Evolutionary conservation across 2,888 invertebrate genomes (phyloP).

Genomic region (Synanthedon andrenaeformis): DNA sequence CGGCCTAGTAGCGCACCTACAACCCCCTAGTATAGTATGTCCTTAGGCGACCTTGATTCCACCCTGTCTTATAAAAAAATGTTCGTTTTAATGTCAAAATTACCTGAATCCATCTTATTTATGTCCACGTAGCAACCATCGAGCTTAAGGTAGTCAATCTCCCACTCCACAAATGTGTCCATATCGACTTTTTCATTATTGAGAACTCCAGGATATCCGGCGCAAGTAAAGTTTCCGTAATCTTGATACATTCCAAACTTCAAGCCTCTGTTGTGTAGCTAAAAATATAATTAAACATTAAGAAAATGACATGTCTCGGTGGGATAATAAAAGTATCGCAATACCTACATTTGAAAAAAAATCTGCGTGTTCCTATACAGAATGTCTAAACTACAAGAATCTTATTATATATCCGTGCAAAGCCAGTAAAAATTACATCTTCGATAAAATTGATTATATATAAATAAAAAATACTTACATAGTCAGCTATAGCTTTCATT

Average conservation of each 20-base stretch:
- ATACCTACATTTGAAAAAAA: too few species aligned
- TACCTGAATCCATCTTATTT: constrained; percentile 64
- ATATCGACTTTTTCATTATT: constrained; percentile 76
- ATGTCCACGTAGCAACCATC: constrained; percentile 82
- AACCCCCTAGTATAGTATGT: too few species aligned
- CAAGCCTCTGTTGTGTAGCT: constrained; percentile 80
- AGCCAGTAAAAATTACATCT: too few species aligned
- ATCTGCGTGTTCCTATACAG: too few species aligned
- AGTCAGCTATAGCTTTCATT: constrained; percentile 77
- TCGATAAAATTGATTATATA: too few species aligned
- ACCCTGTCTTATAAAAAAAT: background rate
- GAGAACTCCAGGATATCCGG: constrained; percentile 81
- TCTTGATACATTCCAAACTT: constrained; percentile 88
- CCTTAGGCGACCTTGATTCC: too few species aligned
- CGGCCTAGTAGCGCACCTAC: too few species aligned
- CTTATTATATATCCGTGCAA: too few species aligned
- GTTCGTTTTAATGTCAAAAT: background rate
- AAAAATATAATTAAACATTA: constrained; percentile 6
- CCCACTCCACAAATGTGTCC: constrained; percentile 82
- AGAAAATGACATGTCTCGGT: background rate
- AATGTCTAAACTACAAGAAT: too few species aligned
- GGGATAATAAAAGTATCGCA: background rate
- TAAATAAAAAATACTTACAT: constrained; percentile 62
- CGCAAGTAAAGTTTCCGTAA: constrained; percentile 82
- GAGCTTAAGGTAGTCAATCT: constrained; percentile 83